phyloP scores from a whole-genome alignment of 2,888 invertebrate species.

The Troglohyphantes excavatus region DNA sequence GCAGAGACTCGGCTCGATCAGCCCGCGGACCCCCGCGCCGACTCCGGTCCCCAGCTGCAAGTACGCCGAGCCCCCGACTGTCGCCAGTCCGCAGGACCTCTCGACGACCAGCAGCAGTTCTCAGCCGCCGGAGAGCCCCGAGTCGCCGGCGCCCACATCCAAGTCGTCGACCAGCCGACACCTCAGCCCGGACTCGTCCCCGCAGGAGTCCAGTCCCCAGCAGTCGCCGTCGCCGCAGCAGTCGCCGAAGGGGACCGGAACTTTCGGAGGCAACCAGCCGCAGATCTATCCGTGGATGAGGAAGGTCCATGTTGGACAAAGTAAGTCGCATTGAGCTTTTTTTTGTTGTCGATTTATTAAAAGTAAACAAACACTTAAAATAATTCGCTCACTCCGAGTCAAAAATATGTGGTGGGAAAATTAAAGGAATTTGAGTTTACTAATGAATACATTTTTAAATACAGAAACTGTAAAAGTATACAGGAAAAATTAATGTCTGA shows the following conservation, averaged over 20 bases:
- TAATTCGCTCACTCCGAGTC: no score
- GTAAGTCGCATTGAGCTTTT: conserved; percentile 89
- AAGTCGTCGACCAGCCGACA: conserved; percentile 70
- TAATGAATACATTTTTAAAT: no score
- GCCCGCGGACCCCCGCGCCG: conserved; percentile 78
- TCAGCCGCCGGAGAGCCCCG: conserved; percentile 75
- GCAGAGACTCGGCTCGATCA: conserved; percentile 61
- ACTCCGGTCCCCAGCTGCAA: conserved; percentile 82
- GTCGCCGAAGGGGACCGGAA: conserved; percentile 80
- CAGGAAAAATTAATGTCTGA: no score
- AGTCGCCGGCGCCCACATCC: conserved; percentile 64
- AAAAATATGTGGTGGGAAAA: no score
- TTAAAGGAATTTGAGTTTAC: no score
- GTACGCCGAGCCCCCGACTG: conserved; percentile 83
- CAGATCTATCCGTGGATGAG: conserved; percentile 99
- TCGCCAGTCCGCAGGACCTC: conserved; percentile 80
- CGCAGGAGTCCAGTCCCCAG: conserved; percentile 84
- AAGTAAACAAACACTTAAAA: neutral
- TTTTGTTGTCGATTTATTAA: neutral
- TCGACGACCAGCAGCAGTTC: conserved; percentile 78
- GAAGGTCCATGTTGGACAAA: conserved; percentile 97
- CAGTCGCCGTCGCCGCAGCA: conserved; percentile 84
- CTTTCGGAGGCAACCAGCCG: conserved; percentile 88
- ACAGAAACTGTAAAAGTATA: no score
- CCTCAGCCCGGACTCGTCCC: conserved; percentile 72